Evolutionary conservation across 2,797 vertebrate genomes (phyloP).

Genomic region (Semotilus atromaculatus): DNA sequence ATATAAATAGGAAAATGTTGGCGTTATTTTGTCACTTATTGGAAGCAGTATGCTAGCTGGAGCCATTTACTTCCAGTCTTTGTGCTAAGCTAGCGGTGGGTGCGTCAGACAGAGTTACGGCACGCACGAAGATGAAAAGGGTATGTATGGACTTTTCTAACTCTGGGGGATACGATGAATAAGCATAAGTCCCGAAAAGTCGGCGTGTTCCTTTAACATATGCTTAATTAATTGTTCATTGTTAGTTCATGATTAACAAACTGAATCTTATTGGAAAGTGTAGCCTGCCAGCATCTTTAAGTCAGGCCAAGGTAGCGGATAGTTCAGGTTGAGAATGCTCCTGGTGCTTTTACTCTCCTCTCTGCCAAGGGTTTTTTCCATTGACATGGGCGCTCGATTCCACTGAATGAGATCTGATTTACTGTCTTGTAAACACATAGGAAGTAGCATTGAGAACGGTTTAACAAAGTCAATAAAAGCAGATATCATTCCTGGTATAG

Average conservation of each 20-base stretch:
- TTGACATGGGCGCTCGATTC: constrained; percentile 60
- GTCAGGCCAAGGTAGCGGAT: constrained; percentile 20
- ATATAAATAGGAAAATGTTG: too few relatives aligned
- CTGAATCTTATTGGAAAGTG: background rate
- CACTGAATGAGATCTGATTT: constrained; percentile 75
- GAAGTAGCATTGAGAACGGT: constrained; percentile 84
- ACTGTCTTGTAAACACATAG: constrained; percentile 86
- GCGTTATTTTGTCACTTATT: too few relatives aligned
- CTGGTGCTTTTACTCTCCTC: constrained; percentile 58
- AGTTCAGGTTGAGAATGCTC: constrained; percentile 58
- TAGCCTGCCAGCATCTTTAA: constrained; percentile 4
- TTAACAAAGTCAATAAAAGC: constrained; percentile 88
- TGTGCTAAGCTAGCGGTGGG: too few relatives aligned
- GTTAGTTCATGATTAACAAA: background rate
- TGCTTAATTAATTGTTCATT: background rate
- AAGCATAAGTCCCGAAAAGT: too few relatives aligned
- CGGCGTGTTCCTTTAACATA: too few relatives aligned
- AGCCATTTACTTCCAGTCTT: too few relatives aligned
- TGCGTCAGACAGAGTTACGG: too few relatives aligned
- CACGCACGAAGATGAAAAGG: too few relatives aligned
- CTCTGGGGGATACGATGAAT: too few relatives aligned
- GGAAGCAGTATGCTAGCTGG: too few relatives aligned
- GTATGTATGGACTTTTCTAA: too few relatives aligned
- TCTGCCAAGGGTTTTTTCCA: constrained; percentile 60
- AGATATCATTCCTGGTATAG: constrained; percentile 79